Evolutionary conservation across 2,797 vertebrate species (phyloP).

Genomic region (Bucorvus abyssinicus): DNA sequence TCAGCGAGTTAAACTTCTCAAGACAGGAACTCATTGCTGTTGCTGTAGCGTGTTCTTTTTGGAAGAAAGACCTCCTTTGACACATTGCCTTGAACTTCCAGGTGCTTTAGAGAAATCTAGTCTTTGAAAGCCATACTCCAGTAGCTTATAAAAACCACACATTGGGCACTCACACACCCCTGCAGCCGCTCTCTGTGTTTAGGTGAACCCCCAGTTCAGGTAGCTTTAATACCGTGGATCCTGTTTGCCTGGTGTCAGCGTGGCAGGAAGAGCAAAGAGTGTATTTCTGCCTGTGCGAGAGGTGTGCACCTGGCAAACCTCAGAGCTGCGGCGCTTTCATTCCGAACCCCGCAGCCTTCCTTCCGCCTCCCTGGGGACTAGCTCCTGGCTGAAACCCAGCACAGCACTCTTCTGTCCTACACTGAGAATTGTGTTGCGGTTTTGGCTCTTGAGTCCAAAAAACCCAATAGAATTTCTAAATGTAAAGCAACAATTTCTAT

Average conservation of each 20-base stretch:
- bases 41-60: not conserved
- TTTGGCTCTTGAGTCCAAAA: not conserved
- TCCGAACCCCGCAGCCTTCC: not conserved
- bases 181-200: not conserved
- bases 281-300: not conserved
- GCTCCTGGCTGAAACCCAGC: not conserved
- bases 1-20: slow-evolving; percentile 34
- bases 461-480: not conserved
- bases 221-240: not conserved
- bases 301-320: not conserved
- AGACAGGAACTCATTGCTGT: not conserved
- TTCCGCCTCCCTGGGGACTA: not conserved
- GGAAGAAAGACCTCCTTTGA: not conserved
- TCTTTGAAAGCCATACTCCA: not conserved
- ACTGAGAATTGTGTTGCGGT: not conserved
- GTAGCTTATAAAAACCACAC: not conserved
- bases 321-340: not conserved
- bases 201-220: not conserved
- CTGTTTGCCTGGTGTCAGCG: not conserved
- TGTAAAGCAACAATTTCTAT: not conserved
- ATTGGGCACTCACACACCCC: not conserved
- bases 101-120: not conserved
- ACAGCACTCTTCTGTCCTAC: not conserved
- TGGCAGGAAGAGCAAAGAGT: not conserved
- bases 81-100: not conserved